Base-by-base conservation (phyloP, 2,797 vertebrate species). In the Sebastes jordani region DNA sequence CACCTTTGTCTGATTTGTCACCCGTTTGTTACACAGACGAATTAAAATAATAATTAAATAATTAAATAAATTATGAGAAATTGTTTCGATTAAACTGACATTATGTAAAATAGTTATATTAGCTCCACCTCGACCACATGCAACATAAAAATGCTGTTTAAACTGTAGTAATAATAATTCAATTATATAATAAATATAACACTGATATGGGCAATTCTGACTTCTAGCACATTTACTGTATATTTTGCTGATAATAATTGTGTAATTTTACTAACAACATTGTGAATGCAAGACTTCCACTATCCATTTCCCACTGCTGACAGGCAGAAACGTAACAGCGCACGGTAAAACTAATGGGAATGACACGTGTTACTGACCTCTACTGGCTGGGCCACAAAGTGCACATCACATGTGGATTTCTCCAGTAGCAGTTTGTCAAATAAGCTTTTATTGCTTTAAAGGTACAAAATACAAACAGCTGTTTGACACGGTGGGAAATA, bases 381-480 rank as follows among this genome's bases (percentile, higher is more conserved):
- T 94, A 70, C 64, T 90, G 92, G 85, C 23, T 7, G 80, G 74
- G 69, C 9, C 23, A 77, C 11, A 74, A 60, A 79, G 52, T 88
- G 69, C 74, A 32, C 73, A 38, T 38, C 30, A 56, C 14, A 23
- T 36, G 27, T 22, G 9, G 4, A 65, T 56, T 52, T 59, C 8
- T 11, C 65, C 46, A 56, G 14, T 0, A 29, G 11, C 55, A 62
- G 7, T 54, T 29, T 58, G 16, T 54, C 20, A 54, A 69, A 79
- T 36, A n/a, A 5, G 22, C 8, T 63, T 86, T 86, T 78, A 77
- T 77, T 86, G 13, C 67, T 81, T 78, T 55, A 10, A 74, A 36
- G 16, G 67, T 88, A 90, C 27, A 91, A 89, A 90, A 87, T 70
- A 86, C 66, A 83, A 55, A 75, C 23, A 60, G 20, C 22, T 67